A percentile compares a stretch with the other conserved stretches of the same genome.
These are phyloP conservation scores for Clupea harengus DNA, from an alignment of 2,113 vertebrate genomes.

Conservation along the genomic window DNA sequence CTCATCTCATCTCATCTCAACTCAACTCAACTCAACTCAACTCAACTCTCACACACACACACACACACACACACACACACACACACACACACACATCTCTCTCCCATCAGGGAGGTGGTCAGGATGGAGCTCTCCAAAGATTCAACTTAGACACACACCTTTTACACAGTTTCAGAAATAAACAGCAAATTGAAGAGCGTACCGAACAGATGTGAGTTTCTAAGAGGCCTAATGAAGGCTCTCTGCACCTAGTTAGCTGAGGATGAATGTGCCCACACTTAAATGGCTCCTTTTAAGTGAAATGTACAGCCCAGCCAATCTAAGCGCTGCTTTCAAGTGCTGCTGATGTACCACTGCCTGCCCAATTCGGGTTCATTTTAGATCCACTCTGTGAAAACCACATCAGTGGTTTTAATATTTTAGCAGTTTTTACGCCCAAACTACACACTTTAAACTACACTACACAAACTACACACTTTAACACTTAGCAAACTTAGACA, in stretches of 20 bases:
- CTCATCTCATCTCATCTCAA: too few species aligned
- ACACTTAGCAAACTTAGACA: background rate
- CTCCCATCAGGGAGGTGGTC: conserved; percentile 9
- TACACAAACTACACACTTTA: background rate
- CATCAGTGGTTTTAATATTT: background rate
- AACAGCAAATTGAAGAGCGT: background rate
- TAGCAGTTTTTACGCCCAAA: background rate
- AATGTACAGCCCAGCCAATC: background rate
- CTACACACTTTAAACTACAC: background rate
- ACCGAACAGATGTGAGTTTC: background rate
- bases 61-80: conserved; percentile 13
- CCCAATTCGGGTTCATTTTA: background rate
- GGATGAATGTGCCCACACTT: background rate
- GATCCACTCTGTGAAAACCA: background rate
- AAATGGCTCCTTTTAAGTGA: background rate
- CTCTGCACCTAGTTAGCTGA: background rate
- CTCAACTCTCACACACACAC: too few species aligned
- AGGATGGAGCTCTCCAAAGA: background rate
- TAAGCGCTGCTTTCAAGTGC: background rate
- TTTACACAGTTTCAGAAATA: background rate
- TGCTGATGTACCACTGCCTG: background rate
- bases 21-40: too few species aligned
- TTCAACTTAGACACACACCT: background rate
- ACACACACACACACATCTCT: background rate
- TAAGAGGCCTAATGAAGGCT: background rate